Evolutionary conservation across 2,888 invertebrate genomes (phyloP), one percentile per base, ranked within the genome.

Genomic region (Agrotis segetum): DNA sequence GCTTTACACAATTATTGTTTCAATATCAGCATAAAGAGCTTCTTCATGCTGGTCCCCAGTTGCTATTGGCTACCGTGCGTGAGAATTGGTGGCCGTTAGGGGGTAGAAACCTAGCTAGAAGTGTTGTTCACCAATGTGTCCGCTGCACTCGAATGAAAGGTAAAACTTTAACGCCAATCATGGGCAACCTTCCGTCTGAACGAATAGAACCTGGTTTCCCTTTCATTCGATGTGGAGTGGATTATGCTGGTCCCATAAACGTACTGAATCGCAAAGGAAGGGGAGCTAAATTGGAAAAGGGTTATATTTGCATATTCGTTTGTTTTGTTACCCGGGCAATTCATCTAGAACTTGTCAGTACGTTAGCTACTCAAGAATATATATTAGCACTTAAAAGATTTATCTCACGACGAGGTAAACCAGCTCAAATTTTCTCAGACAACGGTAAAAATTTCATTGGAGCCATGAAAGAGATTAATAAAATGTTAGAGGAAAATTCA

Each of bases 361-460:
- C 40, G 2, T 14, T 59, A 16, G 5, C 40, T 40, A 4, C 47
- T 17, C 17, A 61, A 17, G 46, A 46, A 2, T 24, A 47, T 17
- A 11, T 47, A 47, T 5, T 24, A 17, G 60, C 60, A 6, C 17
- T n/a, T 6, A 61, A 61, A 61, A 24, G 61, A n/a, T 49, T 61
- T 9, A 49, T 49, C 6, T 61, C 47, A 6, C 47, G 49, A 7
- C 49, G 49, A 5, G 61, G 47, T 49, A 61, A 49, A n/a, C 47
- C 49, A 13, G 49, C 13, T 29, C 61, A 49, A 49, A 29, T 49
- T 29, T 49, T 49, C 17, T 61, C 61, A 0, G 61, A 61, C 16
- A 61, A 61, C 24, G 60, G 60, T 24, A 60, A 17, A 60, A 60
- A 16, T 47, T 60, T 60, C 17, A 17, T 60, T 17, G 59, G 59